These are phyloP conservation scores for Agonum fuliginosum DNA, from an alignment of 2,888 invertebrate genomes.

Conservation along the genomic window DNA sequence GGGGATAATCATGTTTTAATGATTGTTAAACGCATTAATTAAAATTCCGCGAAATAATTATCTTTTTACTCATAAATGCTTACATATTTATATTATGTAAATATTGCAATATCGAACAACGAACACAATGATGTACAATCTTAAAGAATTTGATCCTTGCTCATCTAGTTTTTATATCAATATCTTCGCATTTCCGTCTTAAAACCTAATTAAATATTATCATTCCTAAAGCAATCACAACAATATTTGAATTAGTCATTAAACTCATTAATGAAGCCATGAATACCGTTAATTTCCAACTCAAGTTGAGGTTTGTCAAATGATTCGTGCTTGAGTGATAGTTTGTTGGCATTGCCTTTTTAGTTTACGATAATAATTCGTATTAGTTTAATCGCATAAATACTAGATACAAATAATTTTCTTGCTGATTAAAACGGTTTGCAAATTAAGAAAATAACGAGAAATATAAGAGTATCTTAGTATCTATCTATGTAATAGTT, in stretches of 20 bases:
- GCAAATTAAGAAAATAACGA: no score
- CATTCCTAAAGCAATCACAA: conserved; percentile 7
- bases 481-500: no score
- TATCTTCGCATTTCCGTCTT: no score
- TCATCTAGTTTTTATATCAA: neutral
- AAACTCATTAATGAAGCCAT: conserved; percentile 5
- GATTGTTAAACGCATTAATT: conserved; percentile 3
- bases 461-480: no score
- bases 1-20: conserved; percentile 14
- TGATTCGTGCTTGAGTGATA: conserved; percentile 13
- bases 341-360: conserved; percentile 33
- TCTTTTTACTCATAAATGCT: conserved; percentile 2
- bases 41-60: conserved; percentile 21
- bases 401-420: no score
- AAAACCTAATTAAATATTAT: neutral
- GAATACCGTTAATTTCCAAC: conserved; percentile 19
- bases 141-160: no score
- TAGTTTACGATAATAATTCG: neutral
- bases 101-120: no score
- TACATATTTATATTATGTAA: conserved; percentile 31
- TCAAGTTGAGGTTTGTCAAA: neutral
- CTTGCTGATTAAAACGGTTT: no score
- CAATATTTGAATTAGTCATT: conserved; percentile 31
- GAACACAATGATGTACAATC: no score
- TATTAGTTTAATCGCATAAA: no score